phyloP scores from a whole-genome alignment of 2,888 invertebrate species.

The Ochropleura leucogaster region DNA sequence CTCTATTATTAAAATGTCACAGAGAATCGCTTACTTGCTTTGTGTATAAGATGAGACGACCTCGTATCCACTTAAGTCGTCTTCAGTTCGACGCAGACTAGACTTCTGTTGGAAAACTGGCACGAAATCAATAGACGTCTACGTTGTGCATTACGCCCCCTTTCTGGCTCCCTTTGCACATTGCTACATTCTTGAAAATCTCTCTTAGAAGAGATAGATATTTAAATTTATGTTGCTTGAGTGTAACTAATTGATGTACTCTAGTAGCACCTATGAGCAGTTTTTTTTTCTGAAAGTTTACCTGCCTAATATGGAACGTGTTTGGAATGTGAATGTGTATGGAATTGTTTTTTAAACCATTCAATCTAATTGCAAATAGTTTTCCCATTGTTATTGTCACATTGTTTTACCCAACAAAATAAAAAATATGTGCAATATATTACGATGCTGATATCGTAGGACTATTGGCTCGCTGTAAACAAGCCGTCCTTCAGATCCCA shows the following conservation, averaged over 20 bases:
- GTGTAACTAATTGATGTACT: conserved; percentile 16
- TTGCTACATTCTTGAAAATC: conserved; percentile 31
- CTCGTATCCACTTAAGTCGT: conserved; percentile 75
- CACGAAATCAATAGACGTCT: conserved; percentile 53
- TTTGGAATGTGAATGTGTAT: not conserved
- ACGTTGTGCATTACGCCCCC: conserved; percentile 41
- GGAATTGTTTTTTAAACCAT: conserved; percentile 21
- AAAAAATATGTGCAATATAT: conserved; percentile 64
- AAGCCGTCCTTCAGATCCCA: conserved; percentile 86
- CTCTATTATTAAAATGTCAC: conserved; percentile 73
- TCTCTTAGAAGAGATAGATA: not conserved
- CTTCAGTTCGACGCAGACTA: conserved; percentile 65
- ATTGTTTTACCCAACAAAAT: conserved; percentile 53
- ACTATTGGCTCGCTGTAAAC: conserved; percentile 80
- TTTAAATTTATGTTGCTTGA: not conserved
- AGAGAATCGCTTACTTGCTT: conserved; percentile 69
- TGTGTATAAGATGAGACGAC: conserved; percentile 71
- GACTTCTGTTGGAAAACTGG: conserved; percentile 46
- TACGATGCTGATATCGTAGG: conserved; percentile 74
- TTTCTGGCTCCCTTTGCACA: conserved; percentile 37
- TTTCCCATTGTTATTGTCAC: conserved; percentile 50
- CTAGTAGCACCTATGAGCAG: conserved; percentile 7
- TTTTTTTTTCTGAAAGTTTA: conserved; percentile 46
- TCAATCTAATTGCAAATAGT: conserved; percentile 46
- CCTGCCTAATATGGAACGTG: conserved; percentile 24